Evolutionary conservation across 2,797 vertebrate species (phyloP).

Genomic region (Enteromius trimaculatus): DNA sequence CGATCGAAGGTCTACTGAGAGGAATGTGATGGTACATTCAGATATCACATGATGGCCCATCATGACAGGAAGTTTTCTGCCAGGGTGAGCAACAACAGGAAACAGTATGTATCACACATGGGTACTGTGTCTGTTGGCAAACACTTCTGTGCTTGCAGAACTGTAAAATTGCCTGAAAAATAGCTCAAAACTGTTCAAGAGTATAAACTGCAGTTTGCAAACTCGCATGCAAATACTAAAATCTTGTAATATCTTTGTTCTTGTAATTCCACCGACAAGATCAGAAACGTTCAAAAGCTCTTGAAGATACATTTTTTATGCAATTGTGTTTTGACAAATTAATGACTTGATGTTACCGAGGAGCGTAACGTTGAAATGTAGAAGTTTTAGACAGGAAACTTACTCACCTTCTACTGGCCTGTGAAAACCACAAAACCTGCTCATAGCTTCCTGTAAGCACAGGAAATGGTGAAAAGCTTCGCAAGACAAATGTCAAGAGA

Average conservation of each 20-base stretch:
- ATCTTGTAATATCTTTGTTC: not conserved
- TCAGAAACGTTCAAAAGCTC: not conserved
- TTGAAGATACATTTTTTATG: not conserved
- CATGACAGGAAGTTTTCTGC: conserved; percentile 72
- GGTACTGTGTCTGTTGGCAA: conserved; percentile 2
- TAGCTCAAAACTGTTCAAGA: not conserved
- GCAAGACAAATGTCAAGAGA: conserved; percentile 48
- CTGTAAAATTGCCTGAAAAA: conserved; percentile 1
- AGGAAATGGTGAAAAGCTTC: conserved; percentile 66
- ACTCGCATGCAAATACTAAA: not conserved
- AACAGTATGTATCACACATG: conserved; percentile 65
- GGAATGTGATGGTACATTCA: conserved; percentile 54
- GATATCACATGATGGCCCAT: conserved; percentile 55
- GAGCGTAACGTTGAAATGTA: conserved; percentile 14
- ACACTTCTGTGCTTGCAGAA: not conserved
- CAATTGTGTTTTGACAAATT: not conserved
- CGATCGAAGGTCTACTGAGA: not conserved
- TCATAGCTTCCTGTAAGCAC: conserved; percentile 62
- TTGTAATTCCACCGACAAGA: not conserved
- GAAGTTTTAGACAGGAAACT: conserved; percentile 65
- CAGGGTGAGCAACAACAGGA: conserved; percentile 70
- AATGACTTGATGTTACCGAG: not conserved
- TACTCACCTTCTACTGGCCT: conserved; percentile 57
- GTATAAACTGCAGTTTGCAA: not conserved
- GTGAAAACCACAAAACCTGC: conserved; percentile 55